A percentile compares a stretch with the other conserved stretches of the same genome.
Conservation (phyloP, 2,113 vertebrate species). For the Solea senegalensis region DNA sequence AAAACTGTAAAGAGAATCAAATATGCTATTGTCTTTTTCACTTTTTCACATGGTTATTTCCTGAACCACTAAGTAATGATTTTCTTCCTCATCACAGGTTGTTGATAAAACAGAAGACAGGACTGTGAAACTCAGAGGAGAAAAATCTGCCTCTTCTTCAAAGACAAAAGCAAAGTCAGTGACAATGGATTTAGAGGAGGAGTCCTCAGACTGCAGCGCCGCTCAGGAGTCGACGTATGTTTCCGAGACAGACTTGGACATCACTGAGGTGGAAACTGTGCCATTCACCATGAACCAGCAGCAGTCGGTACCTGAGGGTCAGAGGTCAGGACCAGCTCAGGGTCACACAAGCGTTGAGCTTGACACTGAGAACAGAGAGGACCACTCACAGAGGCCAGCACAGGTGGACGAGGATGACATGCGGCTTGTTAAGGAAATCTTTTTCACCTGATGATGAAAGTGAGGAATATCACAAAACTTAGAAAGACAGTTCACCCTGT, state of each 20-base stretch:
- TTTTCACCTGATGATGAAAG: conserved; percentile 60
- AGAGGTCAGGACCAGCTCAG: conserved; percentile 4
- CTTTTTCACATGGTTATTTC: neutral
- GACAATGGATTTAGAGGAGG: conserved; percentile 1
- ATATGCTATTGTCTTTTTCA: too few relatives aligned
- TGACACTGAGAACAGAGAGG: neutral
- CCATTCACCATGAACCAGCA: conserved; percentile 14
- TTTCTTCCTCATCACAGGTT: conserved; percentile 21
- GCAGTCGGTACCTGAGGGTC: neutral
- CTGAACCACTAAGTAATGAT: neutral
- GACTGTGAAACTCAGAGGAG: conserved; percentile 1
- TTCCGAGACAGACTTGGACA: conserved; percentile 69
- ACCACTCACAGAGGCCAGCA: neutral
- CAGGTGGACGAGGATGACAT: conserved; percentile 59
- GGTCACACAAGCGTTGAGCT: neutral
- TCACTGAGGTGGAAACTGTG: conserved; percentile 55
- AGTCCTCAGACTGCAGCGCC: conserved; percentile 32
- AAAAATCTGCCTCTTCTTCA: neutral
- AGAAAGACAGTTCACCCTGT: neutral
- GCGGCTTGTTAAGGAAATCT: conserved; percentile 71
- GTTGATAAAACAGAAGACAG: conserved; percentile 1
- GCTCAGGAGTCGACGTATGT: conserved; percentile 29
- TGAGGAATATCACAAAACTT: too few relatives aligned
- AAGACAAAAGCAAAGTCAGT: neutral
- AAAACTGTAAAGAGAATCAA: too few relatives aligned